A percentile compares a stretch with the other conserved stretches of the same genome.
These are phyloP conservation scores for Orchestia grillus DNA, from an alignment of 1,140 invertebrate species.

Conservation along the genomic window DNA sequence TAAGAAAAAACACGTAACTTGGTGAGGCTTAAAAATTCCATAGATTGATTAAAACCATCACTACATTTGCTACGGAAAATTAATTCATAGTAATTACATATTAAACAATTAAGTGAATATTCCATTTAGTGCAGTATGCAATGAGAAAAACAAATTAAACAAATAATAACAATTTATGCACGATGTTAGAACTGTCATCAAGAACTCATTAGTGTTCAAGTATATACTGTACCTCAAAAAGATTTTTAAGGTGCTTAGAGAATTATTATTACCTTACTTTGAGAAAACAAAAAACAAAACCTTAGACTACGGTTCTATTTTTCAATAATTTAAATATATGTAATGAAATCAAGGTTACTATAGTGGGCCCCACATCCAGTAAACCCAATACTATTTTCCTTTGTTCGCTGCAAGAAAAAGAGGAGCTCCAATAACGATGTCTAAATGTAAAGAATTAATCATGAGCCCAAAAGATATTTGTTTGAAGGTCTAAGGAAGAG, in stretches of 20 bases:
- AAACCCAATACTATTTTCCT: background rate
- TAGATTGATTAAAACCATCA: too few relatives aligned
- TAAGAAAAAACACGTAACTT: too few relatives aligned
- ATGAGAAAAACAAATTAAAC: background rate
- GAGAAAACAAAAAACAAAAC: background rate
- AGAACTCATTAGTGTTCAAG: background rate
- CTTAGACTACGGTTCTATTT: background rate
- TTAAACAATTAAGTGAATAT: too few relatives aligned
- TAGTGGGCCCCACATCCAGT: background rate
- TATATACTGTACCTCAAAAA: background rate
- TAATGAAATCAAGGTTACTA: background rate
- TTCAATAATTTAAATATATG: background rate
- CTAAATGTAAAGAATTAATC: background rate
- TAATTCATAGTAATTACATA: too few relatives aligned
- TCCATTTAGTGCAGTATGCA: background rate
- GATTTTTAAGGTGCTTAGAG: background rate
- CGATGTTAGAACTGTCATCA: background rate
- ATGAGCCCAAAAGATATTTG: background rate
- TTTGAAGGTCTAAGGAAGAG: background rate
- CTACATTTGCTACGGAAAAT: too few relatives aligned
- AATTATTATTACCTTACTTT: background rate
- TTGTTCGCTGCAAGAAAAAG: background rate
- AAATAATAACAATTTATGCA: background rate
- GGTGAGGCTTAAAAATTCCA: too few relatives aligned
- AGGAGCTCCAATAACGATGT: background rate